A percentile compares a stretch with the other conserved stretches of the same genome.
Evolutionary conservation across 1,140 invertebrate genomes (phyloP).

Genomic region (Caenorhabditis elegans): WBcel235 BX284606.5:9586001-9586500

Average conservation of each 20-base stretch:
- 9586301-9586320: background rate
- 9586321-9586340: background rate
- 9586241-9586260: background rate
- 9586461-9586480: too few relatives aligned
- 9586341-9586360: too few relatives aligned
- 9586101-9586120: conserved; percentile 56
- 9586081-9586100: conserved; percentile 65
- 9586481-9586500: too few relatives aligned
- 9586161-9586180: conserved; percentile 6
- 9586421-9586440: too few relatives aligned
- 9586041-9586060: conserved; percentile 59
- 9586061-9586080: conserved; percentile 65
- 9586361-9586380: too few relatives aligned
- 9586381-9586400: too few relatives aligned
- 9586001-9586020: conserved; percentile 70
- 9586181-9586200: conserved; percentile 22
- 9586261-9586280: conserved; percentile 7
- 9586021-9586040: conserved; percentile 68
- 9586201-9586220: conserved; percentile 17
- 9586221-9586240: conserved; percentile 6
- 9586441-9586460: too few relatives aligned
- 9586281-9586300: background rate
- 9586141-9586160: background rate
- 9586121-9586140: conserved; percentile 49
- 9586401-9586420: too few relatives aligned